These are phyloP conservation scores for Gymnocephalus cernua DNA, from an alignment of 2,113 vertebrate species.

Conservation along the genomic window DNA sequence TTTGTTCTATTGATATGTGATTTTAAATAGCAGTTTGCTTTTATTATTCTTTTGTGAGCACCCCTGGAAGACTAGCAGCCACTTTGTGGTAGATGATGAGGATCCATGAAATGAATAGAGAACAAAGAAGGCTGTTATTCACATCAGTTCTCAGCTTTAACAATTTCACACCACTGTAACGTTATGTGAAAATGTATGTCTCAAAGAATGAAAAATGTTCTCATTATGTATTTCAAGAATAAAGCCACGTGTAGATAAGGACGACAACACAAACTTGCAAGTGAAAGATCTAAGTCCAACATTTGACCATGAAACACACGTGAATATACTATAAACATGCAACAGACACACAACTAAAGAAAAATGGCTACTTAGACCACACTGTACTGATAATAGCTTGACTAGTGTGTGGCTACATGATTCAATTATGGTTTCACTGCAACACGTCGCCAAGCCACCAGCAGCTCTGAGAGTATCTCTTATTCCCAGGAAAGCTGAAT, in stretches of 20 bases:
- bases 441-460: constrained; percentile 56
- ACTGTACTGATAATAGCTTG: neutral
- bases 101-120: neutral
- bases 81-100: neutral
- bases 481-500: constrained; percentile 70
- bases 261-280: neutral
- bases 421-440: constrained; percentile 12
- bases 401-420: neutral
- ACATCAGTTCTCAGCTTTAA: neutral
- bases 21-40: neutral
- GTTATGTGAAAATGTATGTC: too few relatives aligned
- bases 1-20: too few relatives aligned
- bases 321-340: neutral
- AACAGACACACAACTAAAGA: neutral
- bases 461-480: constrained; percentile 27
- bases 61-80: neutral
- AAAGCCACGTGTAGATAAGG: neutral
- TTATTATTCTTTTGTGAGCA: neutral
- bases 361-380: neutral
- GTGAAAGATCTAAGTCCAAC: neutral
- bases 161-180: neutral
- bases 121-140: neutral
- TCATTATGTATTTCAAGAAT: neutral
- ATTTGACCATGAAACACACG: neutral
- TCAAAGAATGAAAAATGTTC: neutral